These are phyloP conservation scores for Sander vitreus DNA, from an alignment of 2,113 vertebrate genomes.

Conservation along the genomic window DNA sequence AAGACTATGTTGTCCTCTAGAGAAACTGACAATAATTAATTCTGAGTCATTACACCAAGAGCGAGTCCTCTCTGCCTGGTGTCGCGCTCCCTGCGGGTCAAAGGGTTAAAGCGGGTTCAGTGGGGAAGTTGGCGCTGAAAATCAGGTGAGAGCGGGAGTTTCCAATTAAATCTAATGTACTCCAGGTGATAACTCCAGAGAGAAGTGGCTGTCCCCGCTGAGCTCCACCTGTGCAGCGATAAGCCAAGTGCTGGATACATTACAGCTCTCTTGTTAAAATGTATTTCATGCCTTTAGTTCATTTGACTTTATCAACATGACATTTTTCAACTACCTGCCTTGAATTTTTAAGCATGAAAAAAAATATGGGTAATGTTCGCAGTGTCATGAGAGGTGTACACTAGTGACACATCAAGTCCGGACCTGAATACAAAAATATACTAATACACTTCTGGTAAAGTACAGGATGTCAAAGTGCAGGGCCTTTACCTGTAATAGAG, in stretches of 20 bases:
- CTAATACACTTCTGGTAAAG: no score
- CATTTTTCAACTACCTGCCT: constrained; percentile 1
- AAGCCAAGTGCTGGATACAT: constrained; percentile 38
- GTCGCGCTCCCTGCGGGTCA: constrained; percentile 52
- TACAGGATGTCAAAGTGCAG: not conserved
- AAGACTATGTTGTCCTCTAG: constrained; percentile 19
- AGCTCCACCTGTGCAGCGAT: constrained; percentile 37
- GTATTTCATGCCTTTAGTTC: constrained; percentile 29
- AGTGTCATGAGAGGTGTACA: not conserved
- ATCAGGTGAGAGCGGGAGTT: constrained; percentile 70
- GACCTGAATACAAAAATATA: not conserved
- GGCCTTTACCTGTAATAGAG: not conserved
- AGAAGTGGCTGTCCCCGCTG: constrained; percentile 47
- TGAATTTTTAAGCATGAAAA: constrained; percentile 10
- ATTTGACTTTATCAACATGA: constrained; percentile 35
- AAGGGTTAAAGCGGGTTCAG: constrained; percentile 73
- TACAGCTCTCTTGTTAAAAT: constrained; percentile 26
- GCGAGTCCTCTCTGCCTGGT: constrained; percentile 16
- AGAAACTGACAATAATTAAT: constrained; percentile 68
- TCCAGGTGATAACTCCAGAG: constrained; percentile 67
- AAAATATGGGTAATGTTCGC: not conserved
- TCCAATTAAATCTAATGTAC: constrained; percentile 79
- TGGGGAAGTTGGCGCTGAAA: constrained; percentile 53
- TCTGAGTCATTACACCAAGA: constrained; percentile 63
- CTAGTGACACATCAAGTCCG: not conserved